Evolutionary conservation across 2,113 vertebrate species (phyloP), one percentile per base, ranked within the genome.

Genomic region (Psilopsiagon aurifrons): DNA sequence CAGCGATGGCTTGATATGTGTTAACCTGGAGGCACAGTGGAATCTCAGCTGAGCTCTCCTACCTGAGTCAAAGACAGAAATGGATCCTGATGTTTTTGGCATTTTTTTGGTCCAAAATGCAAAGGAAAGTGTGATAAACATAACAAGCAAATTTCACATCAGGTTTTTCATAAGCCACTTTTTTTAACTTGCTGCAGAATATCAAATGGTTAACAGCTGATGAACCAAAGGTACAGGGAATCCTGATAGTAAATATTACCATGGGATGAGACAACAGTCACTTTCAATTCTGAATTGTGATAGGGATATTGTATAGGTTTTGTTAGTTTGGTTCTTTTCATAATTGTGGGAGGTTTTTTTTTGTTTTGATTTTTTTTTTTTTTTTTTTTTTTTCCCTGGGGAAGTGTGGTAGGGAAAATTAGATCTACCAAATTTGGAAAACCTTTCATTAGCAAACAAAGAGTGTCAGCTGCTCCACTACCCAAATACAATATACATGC

Each of bases 1-100:
- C n/a, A 73, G 28, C 0, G 0, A 37, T 39, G 35, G 20, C 28
- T 89, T 76, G 41, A 7, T 43, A 16, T 4, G 3, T 2, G 0
- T 76, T 76, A 55, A 55, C 31, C 35, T 39, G 64, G 24, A 71
- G 59, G n/a, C 13, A 39, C 1, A 6, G 19, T 43, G 22, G 46
- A 57, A 77, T 73, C 69, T 62, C 3, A 2, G 27, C 41, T 52
- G 49, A 75, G 43, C 51, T 64, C 60, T 63, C 25, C 55, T 73
- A 5, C 35, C 22, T 33, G 12, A 10, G 4, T 49, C 24, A 55
- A 25, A 89, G 64, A 51, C 9, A 25, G 64, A 88, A 70, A 71
- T 39, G 57, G 4, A 75, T 57, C 24, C 18, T 43, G 27, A 67
- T 4, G 6, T 77, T 88, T 85, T 85, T 67, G 15, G 54, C 1